These are phyloP conservation scores for Bergia puertoricense DNA, from an alignment of 92 coral and sea anemone genomes.

Conservation along the genomic window DNA sequence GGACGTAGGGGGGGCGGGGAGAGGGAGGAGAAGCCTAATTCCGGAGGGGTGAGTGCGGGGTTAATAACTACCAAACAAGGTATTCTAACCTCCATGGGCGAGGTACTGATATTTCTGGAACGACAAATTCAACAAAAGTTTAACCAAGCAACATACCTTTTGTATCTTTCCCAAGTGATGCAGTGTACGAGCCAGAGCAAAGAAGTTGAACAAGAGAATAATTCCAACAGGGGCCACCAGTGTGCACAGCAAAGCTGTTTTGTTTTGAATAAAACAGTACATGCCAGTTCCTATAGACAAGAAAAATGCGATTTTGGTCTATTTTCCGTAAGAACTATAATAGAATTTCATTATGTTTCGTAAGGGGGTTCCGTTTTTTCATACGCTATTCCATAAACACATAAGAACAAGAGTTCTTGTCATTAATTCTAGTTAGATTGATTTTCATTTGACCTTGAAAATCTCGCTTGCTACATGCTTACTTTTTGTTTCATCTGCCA, in stretches of 20 bases:
- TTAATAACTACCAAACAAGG: too few relatives aligned
- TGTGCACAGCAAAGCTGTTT: conserved; percentile 6
- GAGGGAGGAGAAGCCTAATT: too few relatives aligned
- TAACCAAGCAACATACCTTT: conserved; percentile 5
- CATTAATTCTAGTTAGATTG: too few relatives aligned
- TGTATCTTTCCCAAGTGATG: conserved; percentile 26
- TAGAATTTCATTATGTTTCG: not conserved
- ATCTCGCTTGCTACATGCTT: too few relatives aligned
- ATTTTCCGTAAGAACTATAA: not conserved
- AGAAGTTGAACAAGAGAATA: conserved; percentile 15
- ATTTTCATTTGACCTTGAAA: too few relatives aligned
- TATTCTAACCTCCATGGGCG: too few relatives aligned
- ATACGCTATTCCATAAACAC: not conserved
- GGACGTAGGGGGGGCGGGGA: too few relatives aligned
- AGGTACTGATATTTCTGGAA: too few relatives aligned
- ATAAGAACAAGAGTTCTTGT: too few relatives aligned
- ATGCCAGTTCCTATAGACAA: conserved; percentile 6
- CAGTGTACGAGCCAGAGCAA: conserved; percentile 27
- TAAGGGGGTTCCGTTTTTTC: not conserved
- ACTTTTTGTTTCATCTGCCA: too few relatives aligned
- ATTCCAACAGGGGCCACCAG: conserved; percentile 1
- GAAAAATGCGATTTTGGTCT: not conserved
- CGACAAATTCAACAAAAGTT: too few relatives aligned
- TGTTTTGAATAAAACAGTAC: conserved; percentile 26
- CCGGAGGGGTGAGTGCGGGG: too few relatives aligned